Percentiles rank a stretch among this genome's conserved stretches.
Conservation (phyloP, 2,888 invertebrate genomes). For the Athrips mouffetella region DNA sequence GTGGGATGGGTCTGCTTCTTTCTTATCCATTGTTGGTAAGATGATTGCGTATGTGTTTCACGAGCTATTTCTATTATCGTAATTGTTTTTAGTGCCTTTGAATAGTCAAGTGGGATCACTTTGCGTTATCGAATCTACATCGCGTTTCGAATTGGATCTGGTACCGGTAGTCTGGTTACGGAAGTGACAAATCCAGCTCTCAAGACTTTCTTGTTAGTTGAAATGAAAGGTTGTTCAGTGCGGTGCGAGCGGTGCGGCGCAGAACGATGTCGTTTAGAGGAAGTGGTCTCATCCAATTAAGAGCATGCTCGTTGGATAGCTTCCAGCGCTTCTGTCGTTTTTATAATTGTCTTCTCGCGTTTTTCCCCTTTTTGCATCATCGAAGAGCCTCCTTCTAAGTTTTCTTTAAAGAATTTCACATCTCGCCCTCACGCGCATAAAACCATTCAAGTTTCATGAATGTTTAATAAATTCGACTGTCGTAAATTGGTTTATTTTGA, state of each 20-base stretch:
- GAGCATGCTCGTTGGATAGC: conserved; percentile 69
- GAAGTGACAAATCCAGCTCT: conserved; percentile 14
- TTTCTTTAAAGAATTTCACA: conserved; percentile 35
- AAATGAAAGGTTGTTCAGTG: conserved; percentile 38
- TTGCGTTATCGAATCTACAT: not conserved
- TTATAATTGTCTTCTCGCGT: conserved; percentile 63
- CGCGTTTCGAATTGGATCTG: not conserved
- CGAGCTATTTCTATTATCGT: not conserved
- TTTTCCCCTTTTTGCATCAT: conserved; percentile 48
- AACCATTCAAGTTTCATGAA: too few species aligned
- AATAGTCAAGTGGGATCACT: not conserved
- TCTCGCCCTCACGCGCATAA: conserved; percentile 22
- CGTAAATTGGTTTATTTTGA: too few species aligned
- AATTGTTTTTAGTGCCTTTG: not conserved
- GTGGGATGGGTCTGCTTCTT: conserved; percentile 5
- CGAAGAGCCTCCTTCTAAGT: conserved; percentile 34
- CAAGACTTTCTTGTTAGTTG: conserved; percentile 37
- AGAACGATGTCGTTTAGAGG: conserved; percentile 62
- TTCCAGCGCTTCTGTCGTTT: conserved; percentile 67
- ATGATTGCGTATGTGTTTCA: not conserved
- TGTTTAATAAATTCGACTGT: too few species aligned
- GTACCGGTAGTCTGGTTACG: conserved; percentile 1
- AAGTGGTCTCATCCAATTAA: conserved; percentile 76
- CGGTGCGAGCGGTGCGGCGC: conserved; percentile 23
- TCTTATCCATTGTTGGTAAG: not conserved